These are phyloP conservation scores for Stictonetta naevosa DNA, from an alignment of 2,113 vertebrate species.

Conservation along the genomic window DNA sequence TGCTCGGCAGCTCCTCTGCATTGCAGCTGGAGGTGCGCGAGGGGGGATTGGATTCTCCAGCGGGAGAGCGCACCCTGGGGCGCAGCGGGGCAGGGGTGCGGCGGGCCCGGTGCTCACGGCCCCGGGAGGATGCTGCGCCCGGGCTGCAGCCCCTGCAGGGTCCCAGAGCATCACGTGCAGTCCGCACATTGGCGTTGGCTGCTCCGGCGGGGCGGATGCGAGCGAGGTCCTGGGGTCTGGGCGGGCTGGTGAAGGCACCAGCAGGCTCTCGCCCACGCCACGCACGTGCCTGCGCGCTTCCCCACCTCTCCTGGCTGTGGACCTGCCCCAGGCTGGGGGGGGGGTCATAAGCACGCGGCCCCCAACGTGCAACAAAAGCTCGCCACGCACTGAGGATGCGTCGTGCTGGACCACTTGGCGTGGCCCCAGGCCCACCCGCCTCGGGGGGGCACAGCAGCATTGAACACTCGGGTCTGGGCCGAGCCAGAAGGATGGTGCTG, in stretches of 20 bases:
- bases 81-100: neutral
- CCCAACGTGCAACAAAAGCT: neutral
- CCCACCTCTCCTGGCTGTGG: neutral
- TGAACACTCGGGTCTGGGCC: rapidly evolving
- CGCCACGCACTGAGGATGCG: neutral
- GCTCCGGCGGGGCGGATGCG: neutral
- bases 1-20: constrained; percentile 40
- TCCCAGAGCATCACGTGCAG: neutral
- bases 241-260: rapidly evolving
- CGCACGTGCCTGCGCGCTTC: rapidly evolving
- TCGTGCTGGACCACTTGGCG: rapidly evolving
- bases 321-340: neutral
- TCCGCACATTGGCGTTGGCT: neutral
- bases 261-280: rapidly evolving
- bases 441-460: neutral
- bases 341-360: neutral
- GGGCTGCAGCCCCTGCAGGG: neutral
- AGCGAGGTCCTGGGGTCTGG: neutral
- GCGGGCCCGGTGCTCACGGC: rapidly evolving
- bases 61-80: neutral
- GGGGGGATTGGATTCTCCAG: neutral
- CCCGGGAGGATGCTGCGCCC: neutral
- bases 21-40: constrained; percentile 29
- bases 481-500: neutral
- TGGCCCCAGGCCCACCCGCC: neutral